Conservation (phyloP, 1,140 invertebrate species). For the Spodoptera litura region DNA sequence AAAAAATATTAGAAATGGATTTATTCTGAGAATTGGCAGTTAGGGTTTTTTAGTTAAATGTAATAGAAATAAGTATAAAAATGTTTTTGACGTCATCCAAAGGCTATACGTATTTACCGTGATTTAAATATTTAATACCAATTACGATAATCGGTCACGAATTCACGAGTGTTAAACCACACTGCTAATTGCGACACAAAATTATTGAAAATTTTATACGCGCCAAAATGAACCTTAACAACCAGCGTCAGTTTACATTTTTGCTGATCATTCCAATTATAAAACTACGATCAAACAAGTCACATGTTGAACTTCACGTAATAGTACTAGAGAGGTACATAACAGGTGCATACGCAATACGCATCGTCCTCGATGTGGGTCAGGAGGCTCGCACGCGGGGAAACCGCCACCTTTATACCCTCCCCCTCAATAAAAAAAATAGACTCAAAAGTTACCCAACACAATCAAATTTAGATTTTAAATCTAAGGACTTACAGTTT, state of each 20-base stretch:
- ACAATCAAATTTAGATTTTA: slow-evolving; percentile 4
- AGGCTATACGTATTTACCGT: no score
- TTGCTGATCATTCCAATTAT: background rate
- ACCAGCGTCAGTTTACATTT: background rate
- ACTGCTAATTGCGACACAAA: no score
- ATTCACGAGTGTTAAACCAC: no score
- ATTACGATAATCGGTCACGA: no score
- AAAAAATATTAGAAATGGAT: background rate
- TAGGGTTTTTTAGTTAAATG: no score
- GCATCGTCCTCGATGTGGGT: slow-evolving; percentile 72
- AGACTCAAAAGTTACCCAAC: background rate
- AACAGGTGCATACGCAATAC: slow-evolving; percentile 73
- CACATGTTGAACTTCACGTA: slow-evolving; percentile 44
- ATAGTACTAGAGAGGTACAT: slow-evolving; percentile 48
- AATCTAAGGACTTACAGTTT: background rate
- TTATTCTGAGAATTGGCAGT: no score
- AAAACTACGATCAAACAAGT: background rate
- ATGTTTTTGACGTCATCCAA: no score
- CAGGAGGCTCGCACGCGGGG: slow-evolving; percentile 67
- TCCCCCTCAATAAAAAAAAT: slow-evolving; percentile 32
- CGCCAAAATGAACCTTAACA: no score
- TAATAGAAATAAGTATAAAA: no score
- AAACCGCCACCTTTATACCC: slow-evolving; percentile 40
- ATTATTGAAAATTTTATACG: no score
- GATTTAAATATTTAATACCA: no score